Conservation (phyloP, 2,888 invertebrate species). For the Papilio gigon region DNA sequence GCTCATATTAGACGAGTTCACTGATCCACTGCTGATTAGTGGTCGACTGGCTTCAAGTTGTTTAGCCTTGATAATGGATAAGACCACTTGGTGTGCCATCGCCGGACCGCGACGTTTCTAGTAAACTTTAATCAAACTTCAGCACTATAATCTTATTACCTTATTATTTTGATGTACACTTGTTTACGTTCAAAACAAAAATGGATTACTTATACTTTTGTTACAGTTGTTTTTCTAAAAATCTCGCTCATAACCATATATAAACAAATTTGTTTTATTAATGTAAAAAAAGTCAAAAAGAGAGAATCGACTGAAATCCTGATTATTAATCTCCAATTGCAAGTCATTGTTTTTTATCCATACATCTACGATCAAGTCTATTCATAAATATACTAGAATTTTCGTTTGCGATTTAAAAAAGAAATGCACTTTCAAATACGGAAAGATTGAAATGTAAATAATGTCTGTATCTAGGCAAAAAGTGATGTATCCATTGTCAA, state of each 20-base stretch:
- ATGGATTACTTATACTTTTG: background rate
- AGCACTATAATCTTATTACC: slow-evolving; percentile 20
- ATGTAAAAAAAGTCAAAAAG: no score
- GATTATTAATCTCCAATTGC: no score
- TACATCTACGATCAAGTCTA: background rate
- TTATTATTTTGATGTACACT: slow-evolving; percentile 14
- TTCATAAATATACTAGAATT: no score
- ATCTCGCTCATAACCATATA: no score
- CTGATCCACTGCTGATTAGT: slow-evolving; percentile 30
- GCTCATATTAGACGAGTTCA: slow-evolving; percentile 18
- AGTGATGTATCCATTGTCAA: background rate
- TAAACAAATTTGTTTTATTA: no score
- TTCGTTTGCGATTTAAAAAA: no score
- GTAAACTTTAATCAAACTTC: slow-evolving; percentile 19
- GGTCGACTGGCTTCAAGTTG: slow-evolving; percentile 24
- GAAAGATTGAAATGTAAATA: background rate
- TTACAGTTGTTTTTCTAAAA: no score
- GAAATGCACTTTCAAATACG: no score
- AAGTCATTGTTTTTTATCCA: no score
- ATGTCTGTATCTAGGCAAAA: background rate
- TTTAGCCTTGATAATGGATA: slow-evolving; percentile 15
- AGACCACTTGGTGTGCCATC: slow-evolving; percentile 9
- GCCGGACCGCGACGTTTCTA: slow-evolving; percentile 2
- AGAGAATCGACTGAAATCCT: no score
- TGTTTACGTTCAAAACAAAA: background rate